Base-by-base conservation (phyloP, 2,797 vertebrate species). In the Parotocinclus haroldoi region DNA sequence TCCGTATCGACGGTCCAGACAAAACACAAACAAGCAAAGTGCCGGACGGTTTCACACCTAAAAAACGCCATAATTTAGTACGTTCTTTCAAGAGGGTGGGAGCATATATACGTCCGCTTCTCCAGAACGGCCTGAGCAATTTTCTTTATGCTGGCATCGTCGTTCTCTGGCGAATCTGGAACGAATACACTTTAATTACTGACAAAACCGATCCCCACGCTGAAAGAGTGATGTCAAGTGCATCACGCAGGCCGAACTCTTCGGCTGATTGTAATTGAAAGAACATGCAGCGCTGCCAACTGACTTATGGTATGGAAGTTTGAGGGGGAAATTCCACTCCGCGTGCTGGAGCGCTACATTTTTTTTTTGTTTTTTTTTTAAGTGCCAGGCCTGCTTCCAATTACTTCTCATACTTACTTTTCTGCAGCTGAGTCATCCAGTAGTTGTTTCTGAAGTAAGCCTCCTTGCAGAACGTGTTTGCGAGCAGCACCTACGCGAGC, bases 381-480 rank as follows among this genome's bases (percentile, higher is more conserved):
- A n/a, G 45, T 54, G 54, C 48, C 55, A 44, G 55, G 73, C 57
- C 83, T 88, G 86, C 80, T 82, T 66, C 81, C 71, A 77, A 85
- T 86, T 85, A 86, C 7, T 63, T 76, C 59, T 78, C 82, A 61
- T 46, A 91, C 93, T 93, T 84, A 98, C 95, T 55, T 79, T 94
- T 96, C 72, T 92, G 83, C 78, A 97, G 84, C 77, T 97, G 89
- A 80, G 84, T 59, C 82, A 96, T 78, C 76, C 81, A 54, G 72
- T 91, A 93, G 86, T 94, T 93, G 78, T 97, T 98, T 87, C 92
- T 92, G 83, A 91, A 92, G 81, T 83, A 91, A 0, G 90, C 91
- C 1, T 96, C 92, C 0, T 55, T 76, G 81, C 96, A 98, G 88
- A 98, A 98, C 4, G 90, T 93, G 84, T 92, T 96, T 59, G 95